A percentile compares a stretch with the other conserved stretches of the same genome.
These are phyloP conservation scores for Eurois occulta DNA, from an alignment of 2,888 invertebrate species.

Conservation along the genomic window DNA sequence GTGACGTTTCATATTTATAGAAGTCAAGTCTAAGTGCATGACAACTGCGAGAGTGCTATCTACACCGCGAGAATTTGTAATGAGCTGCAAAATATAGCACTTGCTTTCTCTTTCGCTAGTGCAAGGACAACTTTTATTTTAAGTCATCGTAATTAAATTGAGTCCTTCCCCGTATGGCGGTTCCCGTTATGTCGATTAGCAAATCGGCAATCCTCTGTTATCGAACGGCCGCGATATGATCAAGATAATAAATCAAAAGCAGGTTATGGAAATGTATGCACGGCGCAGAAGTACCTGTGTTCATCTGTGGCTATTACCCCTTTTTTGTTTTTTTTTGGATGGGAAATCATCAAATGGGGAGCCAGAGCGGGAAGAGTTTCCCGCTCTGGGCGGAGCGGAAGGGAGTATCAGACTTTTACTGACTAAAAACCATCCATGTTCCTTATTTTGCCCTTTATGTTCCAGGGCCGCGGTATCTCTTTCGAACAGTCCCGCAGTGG, in stretches of 20 bases:
- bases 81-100: slow-evolving; percentile 32
- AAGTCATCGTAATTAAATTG: neutral
- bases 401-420: too few species aligned
- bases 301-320: neutral
- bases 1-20: slow-evolving; percentile 45
- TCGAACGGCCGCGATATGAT: neutral
- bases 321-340: too few species aligned
- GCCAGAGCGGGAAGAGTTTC: too few species aligned
- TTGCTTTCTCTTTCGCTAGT: slow-evolving; percentile 36
- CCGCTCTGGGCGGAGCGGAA: too few species aligned
- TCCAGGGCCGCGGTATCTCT: too few species aligned
- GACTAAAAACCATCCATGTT: too few species aligned
- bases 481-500: too few species aligned
- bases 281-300: neutral
- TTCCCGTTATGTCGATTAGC: neutral
- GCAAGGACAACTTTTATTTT: slow-evolving; percentile 22
- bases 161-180: neutral
- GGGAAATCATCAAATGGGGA: too few species aligned
- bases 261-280: neutral
- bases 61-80: slow-evolving; percentile 47
- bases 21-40: slow-evolving; percentile 33
- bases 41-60: slow-evolving; percentile 38
- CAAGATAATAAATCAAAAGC: neutral
- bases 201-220: neutral
- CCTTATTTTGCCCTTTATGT: too few species aligned